These are phyloP conservation scores for Malthinus flaveolus DNA, from an alignment of 2,888 invertebrate species.

Conservation along the genomic window DNA sequence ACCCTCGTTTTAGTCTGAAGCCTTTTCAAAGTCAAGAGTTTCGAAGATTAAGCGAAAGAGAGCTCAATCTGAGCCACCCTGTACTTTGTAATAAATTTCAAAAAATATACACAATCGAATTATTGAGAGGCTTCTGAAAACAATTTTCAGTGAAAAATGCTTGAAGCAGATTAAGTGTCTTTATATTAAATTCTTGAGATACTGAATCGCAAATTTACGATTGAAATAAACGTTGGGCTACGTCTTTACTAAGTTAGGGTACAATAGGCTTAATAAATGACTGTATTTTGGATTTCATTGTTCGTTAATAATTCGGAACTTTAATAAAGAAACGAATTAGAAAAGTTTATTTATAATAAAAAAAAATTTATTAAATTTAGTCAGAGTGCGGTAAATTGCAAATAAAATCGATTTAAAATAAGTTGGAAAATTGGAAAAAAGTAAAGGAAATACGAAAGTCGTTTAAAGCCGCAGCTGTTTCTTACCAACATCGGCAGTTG, in stretches of 20 bases:
- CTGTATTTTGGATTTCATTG: conserved; percentile 6
- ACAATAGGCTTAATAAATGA: conserved; percentile 7
- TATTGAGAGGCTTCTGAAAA: neutral
- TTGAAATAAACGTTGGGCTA: conserved; percentile 1
- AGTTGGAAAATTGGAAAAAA: neutral
- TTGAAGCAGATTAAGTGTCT: conserved; percentile 4
- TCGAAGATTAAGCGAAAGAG: too few relatives aligned
- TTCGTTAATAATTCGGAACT: conserved; percentile 1
- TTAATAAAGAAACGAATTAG: conserved; percentile 1
- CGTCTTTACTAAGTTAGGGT: neutral
- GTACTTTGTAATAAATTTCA: too few relatives aligned
- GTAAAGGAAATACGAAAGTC: too few relatives aligned
- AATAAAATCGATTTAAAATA: conserved; percentile 13
- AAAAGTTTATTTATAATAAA: neutral
- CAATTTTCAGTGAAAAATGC: conserved; percentile 1
- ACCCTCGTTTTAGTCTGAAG: too few relatives aligned
- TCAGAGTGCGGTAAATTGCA: conserved; percentile 9
- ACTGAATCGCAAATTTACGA: conserved; percentile 6
- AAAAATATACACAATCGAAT: neutral
- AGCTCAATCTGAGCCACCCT: too few relatives aligned
- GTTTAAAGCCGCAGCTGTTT: too few relatives aligned
- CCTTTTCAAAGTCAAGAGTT: too few relatives aligned
- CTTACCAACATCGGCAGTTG: too few relatives aligned
- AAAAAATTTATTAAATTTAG: conserved; percentile 11
- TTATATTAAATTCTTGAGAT: conserved; percentile 8